Evolutionary conservation across 2,888 invertebrate genomes (phyloP), one percentile per base, ranked within the genome.

Genomic region (Drosophila recens): DNA sequence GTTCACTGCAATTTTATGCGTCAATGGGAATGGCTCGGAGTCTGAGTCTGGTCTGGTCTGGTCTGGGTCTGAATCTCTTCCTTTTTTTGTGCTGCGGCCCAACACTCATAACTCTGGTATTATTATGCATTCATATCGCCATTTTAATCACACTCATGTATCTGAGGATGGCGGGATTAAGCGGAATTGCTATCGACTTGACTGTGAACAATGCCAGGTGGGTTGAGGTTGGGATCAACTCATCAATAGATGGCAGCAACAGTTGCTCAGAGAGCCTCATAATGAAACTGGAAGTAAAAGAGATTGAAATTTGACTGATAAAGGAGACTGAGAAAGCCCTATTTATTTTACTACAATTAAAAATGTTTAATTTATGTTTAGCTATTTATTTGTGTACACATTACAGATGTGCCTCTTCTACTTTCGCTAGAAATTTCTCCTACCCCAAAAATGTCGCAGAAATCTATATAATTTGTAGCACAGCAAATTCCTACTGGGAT

Each of bases 51-150:
- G 3, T 27, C 27, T 27, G 27, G 51, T 51, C 34, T 30, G 34
- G 34, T 49, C 45, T 27, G 15, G 3, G 38, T 11, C 67, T 65
- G 53, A 33, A 4, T 52, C 48, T 45, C 17, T 38, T 46, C 30
- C 33, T 48, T 38, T 46, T 57, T 48, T 40, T 43, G 13, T 33
- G 59, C 56, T 63, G 15, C 46, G 23, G 59, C 69, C 63, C 40
- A 65, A 58, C 46, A 58, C 67, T 72, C 89, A 70, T 85, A 85
- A 89, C 87, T 86, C 77, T 74, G 68, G 70, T 82, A 86, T 89
- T 86, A 86, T 89, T 87, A 89, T 82, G 85, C 89, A 89, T 86
- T 86, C 90, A 89, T 89, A 86, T 85, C 82, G 88, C 70, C 75
- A 75, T 75, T 87, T 86, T 89, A 89, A 89, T 89, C 90, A 88